Conservation (phyloP, 2,888 invertebrate genomes). For the Sicus ferrugineus region DNA sequence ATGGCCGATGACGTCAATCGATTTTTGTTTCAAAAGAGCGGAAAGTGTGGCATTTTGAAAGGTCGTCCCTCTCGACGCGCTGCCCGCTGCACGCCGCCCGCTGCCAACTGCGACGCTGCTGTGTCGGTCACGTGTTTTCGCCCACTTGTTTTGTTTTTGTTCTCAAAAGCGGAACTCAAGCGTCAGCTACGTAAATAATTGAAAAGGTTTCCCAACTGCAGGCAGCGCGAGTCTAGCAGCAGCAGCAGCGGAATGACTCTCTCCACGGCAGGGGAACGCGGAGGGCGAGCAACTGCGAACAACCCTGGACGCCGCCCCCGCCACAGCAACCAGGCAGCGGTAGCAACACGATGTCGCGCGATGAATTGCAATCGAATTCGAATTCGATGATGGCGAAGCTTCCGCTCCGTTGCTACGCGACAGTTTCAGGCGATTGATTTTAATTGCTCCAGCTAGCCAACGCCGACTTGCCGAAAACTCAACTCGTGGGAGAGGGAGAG, state of each 20-base stretch:
- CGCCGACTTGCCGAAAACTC: not conserved
- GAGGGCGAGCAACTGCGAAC: not conserved
- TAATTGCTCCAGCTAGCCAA: slow-evolving; percentile 34
- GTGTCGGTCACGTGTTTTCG: slow-evolving; percentile 2
- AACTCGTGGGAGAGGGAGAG: not conserved
- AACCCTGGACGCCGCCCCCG: slow-evolving; percentile 14
- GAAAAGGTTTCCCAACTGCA: slow-evolving; percentile 21
- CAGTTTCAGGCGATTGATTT: slow-evolving; percentile 36
- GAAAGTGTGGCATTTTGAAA: slow-evolving; percentile 18
- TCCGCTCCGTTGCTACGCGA: slow-evolving; percentile 12
- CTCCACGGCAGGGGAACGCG: not conserved
- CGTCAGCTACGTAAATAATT: slow-evolving; percentile 30
- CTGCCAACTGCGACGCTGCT: not conserved
- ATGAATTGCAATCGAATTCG: slow-evolving; percentile 21
- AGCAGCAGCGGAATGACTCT: not conserved
- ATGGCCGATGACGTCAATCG: slow-evolving; percentile 16
- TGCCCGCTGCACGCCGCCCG: not conserved
- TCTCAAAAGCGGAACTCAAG: not conserved
- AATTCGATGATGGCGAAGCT: not conserved
- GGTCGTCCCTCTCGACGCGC: not conserved
- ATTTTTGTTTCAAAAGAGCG: slow-evolving; percentile 18
- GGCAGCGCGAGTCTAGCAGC: not conserved
- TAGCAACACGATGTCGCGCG: slow-evolving; percentile 18
- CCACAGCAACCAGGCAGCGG: slow-evolving; percentile 22
- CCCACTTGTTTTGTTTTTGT: not conserved